Conservation (phyloP, 2,888 invertebrate genomes). For the Venustoraphidia nigricollis region DNA sequence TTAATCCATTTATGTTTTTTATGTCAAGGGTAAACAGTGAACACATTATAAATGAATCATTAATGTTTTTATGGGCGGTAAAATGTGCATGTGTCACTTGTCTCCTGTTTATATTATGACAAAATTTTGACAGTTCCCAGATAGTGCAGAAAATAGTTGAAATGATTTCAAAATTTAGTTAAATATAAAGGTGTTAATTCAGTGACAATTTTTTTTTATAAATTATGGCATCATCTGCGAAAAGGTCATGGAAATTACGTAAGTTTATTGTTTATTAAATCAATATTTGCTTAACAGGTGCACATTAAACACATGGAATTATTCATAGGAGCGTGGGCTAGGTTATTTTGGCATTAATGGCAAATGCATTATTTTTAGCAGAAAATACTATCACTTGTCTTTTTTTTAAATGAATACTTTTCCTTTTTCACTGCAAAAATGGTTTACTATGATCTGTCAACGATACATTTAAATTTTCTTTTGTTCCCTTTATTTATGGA, state of each 20-base stretch:
- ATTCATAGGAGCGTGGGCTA: not conserved
- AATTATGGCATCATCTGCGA: slow-evolving; percentile 26
- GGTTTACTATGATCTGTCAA: not conserved
- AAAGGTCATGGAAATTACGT: slow-evolving; percentile 75
- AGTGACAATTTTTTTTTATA: not conserved
- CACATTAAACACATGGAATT: not conserved
- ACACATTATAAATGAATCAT: too few species aligned
- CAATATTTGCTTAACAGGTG: not conserved
- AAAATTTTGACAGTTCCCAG: too few species aligned
- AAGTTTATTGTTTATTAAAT: slow-evolving; percentile 28
- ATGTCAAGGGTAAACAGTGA: too few species aligned
- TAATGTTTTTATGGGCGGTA: too few species aligned
- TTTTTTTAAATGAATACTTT: not conserved
- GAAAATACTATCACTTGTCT: not conserved
- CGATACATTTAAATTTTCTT: not conserved
- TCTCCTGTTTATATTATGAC: too few species aligned
- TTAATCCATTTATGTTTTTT: too few species aligned
- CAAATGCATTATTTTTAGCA: too few species aligned
- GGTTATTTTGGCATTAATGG: not conserved
- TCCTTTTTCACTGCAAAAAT: slow-evolving; percentile 3
- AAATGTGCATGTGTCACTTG: too few species aligned
- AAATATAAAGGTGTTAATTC: too few species aligned
- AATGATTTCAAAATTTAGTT: too few species aligned
- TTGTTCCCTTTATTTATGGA: too few species aligned
- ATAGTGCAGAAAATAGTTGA: too few species aligned